Conservation (phyloP, 2,113 vertebrate genomes). For the Tupaia tana region DNA sequence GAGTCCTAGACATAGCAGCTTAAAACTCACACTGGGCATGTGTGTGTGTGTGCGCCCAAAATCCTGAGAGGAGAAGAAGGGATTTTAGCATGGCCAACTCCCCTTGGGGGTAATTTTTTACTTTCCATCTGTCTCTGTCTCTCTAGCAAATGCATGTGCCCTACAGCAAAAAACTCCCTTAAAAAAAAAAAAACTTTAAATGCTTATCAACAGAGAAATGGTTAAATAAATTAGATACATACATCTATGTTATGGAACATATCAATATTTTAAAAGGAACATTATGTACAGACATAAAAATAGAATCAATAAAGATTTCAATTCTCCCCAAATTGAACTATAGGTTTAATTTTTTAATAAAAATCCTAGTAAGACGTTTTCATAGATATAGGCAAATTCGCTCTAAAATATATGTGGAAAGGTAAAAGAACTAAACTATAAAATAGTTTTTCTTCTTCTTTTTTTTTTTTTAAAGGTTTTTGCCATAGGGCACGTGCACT, state of each 20-base stretch:
- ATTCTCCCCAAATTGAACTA: neutral
- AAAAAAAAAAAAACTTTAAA: neutral
- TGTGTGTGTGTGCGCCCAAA: too few species aligned
- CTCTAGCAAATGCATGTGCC: too few species aligned
- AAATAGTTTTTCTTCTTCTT: neutral
- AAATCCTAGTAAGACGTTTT: neutral
- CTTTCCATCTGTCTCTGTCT: too few species aligned
- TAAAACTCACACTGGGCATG: too few species aligned
- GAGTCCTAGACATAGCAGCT: too few species aligned
- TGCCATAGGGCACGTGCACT: too few species aligned
- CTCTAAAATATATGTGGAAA: slow-evolving; percentile 29
- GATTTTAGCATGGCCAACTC: too few species aligned
- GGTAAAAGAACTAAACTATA: slow-evolving; percentile 22
- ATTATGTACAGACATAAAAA: neutral
- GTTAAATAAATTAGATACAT: neutral
- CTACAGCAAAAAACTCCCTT: too few species aligned
- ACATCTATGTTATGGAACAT: neutral
- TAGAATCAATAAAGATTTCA: neutral
- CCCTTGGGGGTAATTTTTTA: too few species aligned
- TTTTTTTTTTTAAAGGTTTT: too few species aligned
- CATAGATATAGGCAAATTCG: neutral
- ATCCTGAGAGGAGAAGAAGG: too few species aligned
- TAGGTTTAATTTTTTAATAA: slow-evolving; percentile 22
- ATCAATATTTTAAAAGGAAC: slow-evolving; percentile 8
- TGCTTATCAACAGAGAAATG: neutral